Base-by-base conservation (phyloP, 2,888 invertebrate species). In the Hermaeophaga mercurialis region DNA sequence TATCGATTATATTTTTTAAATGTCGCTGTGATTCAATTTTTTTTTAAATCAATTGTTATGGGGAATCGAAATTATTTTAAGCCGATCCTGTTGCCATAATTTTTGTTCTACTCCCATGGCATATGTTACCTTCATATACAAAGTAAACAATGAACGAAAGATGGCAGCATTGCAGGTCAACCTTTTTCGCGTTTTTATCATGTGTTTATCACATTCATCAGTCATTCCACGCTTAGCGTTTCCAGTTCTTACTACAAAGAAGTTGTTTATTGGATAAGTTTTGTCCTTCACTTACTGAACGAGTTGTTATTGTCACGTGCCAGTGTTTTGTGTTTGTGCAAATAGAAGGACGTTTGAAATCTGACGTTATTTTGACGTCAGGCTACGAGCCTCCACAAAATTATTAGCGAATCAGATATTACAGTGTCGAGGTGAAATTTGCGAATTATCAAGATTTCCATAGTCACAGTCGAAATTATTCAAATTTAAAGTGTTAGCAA, bases 291-390 rank as follows among this genome's bases (percentile, higher is more conserved):
- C 36, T 56, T 28, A 49, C 38, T 38, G 14, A 46, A 47, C 39
- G 33, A 45, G 47, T 57, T 57, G 57, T 57, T 57, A 53, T 57
- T 57, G 57, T 56, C 60, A 60, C 60, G 57, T 62, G 57, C 48
- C 45, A 44, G 45, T 62, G 59, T 59, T 39, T 39, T 28, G 38
- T 62, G 56, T 59, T 57, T 62, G 62, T 56, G 50, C 49, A 26
- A 47, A 56, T 54, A 59, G 59, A 62, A 62, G 62, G 62, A 62
- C 62, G 52, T 56, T 53, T 14, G 43, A 55, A 53, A 57, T 60
- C 56, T 60, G 54, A 57, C 56, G 56, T 54, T 60, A 43, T 52
- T 28, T 49, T 36, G 43, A 58, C 62, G 55, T 62, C 62, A 59
- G 36, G 19, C 43, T 49, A 57, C 53, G 48, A 54, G 54, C 39